Evolutionary conservation across 2,888 invertebrate genomes (phyloP).

Genomic region (Anodontia alba): DNA sequence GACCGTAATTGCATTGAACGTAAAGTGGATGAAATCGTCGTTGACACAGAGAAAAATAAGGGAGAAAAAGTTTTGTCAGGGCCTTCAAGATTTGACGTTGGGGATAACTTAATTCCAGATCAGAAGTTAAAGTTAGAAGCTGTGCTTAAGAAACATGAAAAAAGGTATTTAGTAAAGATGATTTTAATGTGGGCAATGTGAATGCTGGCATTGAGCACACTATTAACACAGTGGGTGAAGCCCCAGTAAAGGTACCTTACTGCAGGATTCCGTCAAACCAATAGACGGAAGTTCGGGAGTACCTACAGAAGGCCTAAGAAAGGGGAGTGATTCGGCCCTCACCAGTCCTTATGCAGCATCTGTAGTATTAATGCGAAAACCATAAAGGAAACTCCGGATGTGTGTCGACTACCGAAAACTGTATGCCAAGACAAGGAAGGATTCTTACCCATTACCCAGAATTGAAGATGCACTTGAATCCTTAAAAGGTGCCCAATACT

Average conservation of each 20-base stretch:
- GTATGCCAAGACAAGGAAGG: neutral
- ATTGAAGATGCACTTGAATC: constrained; percentile 3
- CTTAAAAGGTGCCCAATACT: constrained; percentile 10
- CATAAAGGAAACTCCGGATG: neutral
- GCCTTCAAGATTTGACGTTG: neutral
- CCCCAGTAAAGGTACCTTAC: constrained; percentile 39
- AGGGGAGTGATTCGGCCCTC: constrained; percentile 5
- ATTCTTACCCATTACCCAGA: constrained; percentile 12
- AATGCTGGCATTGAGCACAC: constrained; percentile 10
- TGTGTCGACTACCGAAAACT: constrained; percentile 10
- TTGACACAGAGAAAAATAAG: neutral
- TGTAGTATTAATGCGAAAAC: constrained; percentile 13
- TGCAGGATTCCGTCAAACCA: constrained; percentile 19
- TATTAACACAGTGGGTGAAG: constrained; percentile 25
- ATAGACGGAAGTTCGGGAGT: constrained; percentile 9
- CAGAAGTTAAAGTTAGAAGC: neutral
- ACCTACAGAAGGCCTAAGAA: constrained; percentile 1
- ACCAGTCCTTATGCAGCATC: constrained; percentile 23
- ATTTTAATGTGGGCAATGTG: constrained; percentile 17
- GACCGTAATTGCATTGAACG: too few species aligned
- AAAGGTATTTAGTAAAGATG: constrained; percentile 16
- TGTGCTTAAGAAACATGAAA: constrained; percentile 6
- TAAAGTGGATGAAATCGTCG: neutral
- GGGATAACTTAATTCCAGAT: neutral
- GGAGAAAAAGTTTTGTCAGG: neutral